Percentiles rank a stretch among this genome's conserved stretches.
Evolutionary conservation across 2,113 vertebrate species (phyloP).

Genomic region (Eptatretus burgeri): DNA sequence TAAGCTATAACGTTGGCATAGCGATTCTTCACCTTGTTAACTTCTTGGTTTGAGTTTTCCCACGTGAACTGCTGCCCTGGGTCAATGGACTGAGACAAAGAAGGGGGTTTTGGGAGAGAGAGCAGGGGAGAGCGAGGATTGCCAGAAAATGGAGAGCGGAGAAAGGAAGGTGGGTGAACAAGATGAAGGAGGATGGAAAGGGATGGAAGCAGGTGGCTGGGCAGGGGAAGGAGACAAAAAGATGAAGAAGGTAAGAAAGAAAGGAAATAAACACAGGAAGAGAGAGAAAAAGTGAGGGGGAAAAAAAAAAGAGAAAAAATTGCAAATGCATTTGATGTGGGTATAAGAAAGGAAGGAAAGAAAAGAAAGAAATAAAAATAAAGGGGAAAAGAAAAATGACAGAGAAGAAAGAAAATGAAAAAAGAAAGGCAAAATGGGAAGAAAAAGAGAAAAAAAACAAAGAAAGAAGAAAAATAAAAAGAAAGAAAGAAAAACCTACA

Average conservation of each 20-base stretch:
- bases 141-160: neutral
- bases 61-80: slow-evolving; percentile 89
- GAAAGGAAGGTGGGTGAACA: neutral
- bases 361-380: neutral
- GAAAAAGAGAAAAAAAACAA: neutral
- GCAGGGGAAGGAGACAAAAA: neutral
- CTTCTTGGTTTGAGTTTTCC: slow-evolving; percentile 93
- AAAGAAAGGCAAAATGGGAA: neutral
- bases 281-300: neutral
- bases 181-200: neutral
- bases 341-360: neutral
- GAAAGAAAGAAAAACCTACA: neutral
- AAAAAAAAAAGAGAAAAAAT: neutral
- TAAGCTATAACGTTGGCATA: slow-evolving; percentile 96
- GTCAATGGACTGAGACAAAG: neutral
- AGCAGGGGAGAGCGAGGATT: neutral
- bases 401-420: neutral
- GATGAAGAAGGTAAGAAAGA: neutral
- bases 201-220: neutral
- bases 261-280: neutral
- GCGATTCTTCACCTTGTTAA: slow-evolving; percentile 99
- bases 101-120: neutral
- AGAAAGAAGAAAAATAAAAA: neutral
- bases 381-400: neutral
- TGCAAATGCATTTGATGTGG: neutral